Evolutionary conservation across 2,113 vertebrate genomes (phyloP), one percentile per base, ranked within the genome.

Genomic region (Garra rufa): DNA sequence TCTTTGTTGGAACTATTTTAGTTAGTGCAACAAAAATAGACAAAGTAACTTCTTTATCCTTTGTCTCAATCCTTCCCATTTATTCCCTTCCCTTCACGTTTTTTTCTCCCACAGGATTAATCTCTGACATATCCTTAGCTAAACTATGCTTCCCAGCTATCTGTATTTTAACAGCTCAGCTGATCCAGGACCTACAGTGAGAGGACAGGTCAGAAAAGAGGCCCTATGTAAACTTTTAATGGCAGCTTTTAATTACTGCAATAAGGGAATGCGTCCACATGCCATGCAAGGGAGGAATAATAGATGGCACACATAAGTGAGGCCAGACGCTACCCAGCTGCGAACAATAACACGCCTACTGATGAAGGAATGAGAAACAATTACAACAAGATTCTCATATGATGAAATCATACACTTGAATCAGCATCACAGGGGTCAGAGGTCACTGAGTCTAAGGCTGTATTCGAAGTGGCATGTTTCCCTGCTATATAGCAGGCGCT

Each of bases 281-380:
- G 74, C 48, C 34, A 15, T 38, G 8, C 55, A 61, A 38, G n/a
- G 52, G 38, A 59, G 55, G 55, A 61, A 78, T 44, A 78, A 41
- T 26, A 34, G 3, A 78, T 61, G 34, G 10, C 34, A 38, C 21
- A 41, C 11, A 11, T 38, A 28, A 17, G 46, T 48, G 28, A 15
- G 17, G 26, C 48, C 48, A 55, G 75, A 76, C 15, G 2, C 10
- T 41, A 71, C 52, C 52, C 34, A 41, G 28, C 28, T 78, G 41
- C 77, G 46, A 80, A 17, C 61, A 61, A 24, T 65, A 85, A 86
- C 82, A 89, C 84, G 87, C 55, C 41, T 83, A 28, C 15, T 43
- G 77, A 50, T 63, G 82, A 74, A 85, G 79, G 84, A 83, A 83
- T 84, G 82, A 86, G 88, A 87, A 78, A 77, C 88, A 26, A 71